phyloP scores from a whole-genome alignment of 1,140 invertebrate species.

The Drosophila guanche region DNA sequence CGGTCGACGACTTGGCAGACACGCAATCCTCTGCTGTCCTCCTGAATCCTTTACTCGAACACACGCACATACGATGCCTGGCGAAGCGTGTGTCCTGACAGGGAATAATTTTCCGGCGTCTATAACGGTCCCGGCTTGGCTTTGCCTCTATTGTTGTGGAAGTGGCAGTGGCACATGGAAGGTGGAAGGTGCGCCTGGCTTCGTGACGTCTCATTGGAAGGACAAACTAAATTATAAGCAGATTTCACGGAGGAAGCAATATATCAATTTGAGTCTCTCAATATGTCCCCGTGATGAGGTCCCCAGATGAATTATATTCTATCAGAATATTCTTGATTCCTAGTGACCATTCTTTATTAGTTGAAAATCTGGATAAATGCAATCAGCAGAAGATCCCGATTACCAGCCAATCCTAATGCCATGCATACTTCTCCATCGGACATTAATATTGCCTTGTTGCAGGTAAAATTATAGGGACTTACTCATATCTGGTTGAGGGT shows the following conservation, averaged over 20 bases:
- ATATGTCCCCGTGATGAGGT: too few species aligned
- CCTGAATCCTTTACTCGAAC: slow-evolving; percentile 48
- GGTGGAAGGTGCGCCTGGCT: slow-evolving; percentile 28
- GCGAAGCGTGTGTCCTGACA: slow-evolving; percentile 44
- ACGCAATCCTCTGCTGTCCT: slow-evolving; percentile 53
- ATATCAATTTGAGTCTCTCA: not conserved
- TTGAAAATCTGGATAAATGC: too few species aligned
- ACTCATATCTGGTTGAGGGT: not conserved
- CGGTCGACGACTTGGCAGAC: slow-evolving; percentile 42
- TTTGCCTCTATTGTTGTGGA: slow-evolving; percentile 33
- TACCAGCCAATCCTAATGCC: too few species aligned
- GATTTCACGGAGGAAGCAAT: not conserved
- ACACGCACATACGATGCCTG: slow-evolving; percentile 6
- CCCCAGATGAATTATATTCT: too few species aligned
- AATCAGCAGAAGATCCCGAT: too few species aligned
- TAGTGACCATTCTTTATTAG: too few species aligned
- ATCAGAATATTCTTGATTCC: too few species aligned
- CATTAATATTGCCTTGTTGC: slow-evolving; percentile 44
- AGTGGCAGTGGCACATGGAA: slow-evolving; percentile 34
- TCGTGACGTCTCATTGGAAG: slow-evolving; percentile 31
- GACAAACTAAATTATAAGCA: slow-evolving; percentile 34
- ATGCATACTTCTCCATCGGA: slow-evolving; percentile 23
- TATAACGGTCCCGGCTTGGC: slow-evolving; percentile 32
- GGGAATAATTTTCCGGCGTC: slow-evolving; percentile 66
- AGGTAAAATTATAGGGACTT: slow-evolving; percentile 28